phyloP scores from a whole-genome alignment of 1,140 invertebrate genomes.

The Brachionus calyciflorus region DNA sequence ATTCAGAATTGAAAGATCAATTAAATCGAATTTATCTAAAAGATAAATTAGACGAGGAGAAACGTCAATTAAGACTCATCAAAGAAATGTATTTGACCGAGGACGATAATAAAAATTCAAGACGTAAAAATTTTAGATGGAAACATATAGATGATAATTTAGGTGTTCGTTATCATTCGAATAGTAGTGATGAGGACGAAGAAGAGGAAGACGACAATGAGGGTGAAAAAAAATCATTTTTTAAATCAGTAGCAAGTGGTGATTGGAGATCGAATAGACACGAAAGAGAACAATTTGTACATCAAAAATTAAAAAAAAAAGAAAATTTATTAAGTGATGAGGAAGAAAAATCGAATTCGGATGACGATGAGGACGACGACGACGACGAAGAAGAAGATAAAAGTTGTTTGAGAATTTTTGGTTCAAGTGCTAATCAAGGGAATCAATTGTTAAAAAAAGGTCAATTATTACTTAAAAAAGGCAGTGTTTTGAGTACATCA shows the following conservation, averaged over 20 bases:
- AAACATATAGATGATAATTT: conserved; percentile 38
- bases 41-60: conserved; percentile 44
- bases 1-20: conserved; percentile 35
- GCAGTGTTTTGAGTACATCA: neutral
- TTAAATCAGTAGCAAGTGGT: conserved; percentile 17
- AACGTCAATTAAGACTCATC: conserved; percentile 20
- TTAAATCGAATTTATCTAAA: conserved; percentile 33
- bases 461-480: conserved; percentile 8
- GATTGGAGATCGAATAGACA: conserved; percentile 43
- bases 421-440: neutral
- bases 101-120: conserved; percentile 1
- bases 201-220: conserved; percentile 9
- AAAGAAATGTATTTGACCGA: conserved; percentile 41
- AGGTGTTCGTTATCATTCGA: neutral
- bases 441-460: conserved; percentile 41
- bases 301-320: conserved; percentile 31
- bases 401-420: conserved; percentile 6
- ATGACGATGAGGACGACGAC: conserved; percentile 1
- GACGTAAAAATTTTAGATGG: conserved; percentile 44
- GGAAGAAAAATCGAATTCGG: no score
- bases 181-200: conserved; percentile 16
- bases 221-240: neutral
- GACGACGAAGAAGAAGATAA: conserved; percentile 4
- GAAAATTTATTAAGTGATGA: conserved; percentile 11
- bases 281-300: conserved; percentile 41